Evolutionary conservation across 2,113 vertebrate species (phyloP).

Genomic region (Anhinga rufa): DNA sequence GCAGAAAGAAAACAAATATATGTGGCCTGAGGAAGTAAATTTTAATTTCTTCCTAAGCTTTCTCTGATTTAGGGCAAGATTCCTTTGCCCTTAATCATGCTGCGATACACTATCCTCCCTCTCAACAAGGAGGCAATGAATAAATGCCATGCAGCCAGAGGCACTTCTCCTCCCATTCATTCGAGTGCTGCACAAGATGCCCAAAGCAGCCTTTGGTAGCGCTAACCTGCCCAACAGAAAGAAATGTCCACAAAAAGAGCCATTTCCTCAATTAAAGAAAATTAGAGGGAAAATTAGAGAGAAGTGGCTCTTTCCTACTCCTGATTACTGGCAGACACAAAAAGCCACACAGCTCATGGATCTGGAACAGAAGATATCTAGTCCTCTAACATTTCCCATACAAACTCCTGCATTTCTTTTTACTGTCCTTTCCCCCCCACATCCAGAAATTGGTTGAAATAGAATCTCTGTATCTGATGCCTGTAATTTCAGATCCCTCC

Average conservation of each 20-base stretch:
- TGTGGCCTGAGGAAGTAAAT: background rate
- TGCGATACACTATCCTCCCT: background rate
- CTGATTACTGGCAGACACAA: background rate
- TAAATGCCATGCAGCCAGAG: background rate
- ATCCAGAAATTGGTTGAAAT: background rate
- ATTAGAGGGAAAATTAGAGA: background rate
- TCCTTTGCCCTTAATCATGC: background rate
- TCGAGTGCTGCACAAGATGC: background rate
- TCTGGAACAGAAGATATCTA: background rate
- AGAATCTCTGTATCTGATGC: background rate
- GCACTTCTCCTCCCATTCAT: background rate
- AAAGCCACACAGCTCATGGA: background rate
- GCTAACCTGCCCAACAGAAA: background rate
- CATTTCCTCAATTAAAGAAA: background rate
- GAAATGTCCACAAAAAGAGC: background rate
- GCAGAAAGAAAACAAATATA: background rate
- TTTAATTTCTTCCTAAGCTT: constrained; percentile 7
- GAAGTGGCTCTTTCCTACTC: background rate
- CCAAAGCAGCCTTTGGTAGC: background rate
- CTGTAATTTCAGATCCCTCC: background rate
- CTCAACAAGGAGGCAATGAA: background rate
- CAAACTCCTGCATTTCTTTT: background rate
- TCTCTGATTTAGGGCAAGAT: background rate
- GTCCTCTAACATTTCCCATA: background rate
- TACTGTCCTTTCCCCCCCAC: no score